Evolutionary conservation across 2,797 vertebrate genomes (phyloP).

Genomic region (Macropus fuliginosus): DNA sequence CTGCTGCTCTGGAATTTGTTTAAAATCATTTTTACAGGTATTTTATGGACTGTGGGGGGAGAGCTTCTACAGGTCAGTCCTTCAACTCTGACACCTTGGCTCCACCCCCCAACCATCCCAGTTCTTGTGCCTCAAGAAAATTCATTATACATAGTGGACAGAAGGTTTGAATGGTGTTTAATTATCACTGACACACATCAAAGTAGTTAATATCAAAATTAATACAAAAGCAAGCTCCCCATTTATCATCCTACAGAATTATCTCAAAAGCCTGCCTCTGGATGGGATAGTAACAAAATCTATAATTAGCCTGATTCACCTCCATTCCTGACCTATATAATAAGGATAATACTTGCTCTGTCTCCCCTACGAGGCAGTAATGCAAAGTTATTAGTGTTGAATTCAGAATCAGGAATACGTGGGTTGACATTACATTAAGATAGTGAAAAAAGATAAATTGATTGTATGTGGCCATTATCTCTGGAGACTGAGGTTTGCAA

Average conservation of each 20-base stretch:
- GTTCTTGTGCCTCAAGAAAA: slow-evolving; percentile 21
- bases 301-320: not conserved
- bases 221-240: not conserved
- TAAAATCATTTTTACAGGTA: no score
- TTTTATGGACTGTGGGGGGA: no score
- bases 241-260: not conserved
- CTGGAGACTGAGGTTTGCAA: not conserved
- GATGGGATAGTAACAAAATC: slow-evolving; percentile 9
- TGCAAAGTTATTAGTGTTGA: not conserved
- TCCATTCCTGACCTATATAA: not conserved
- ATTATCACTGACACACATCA: not conserved
- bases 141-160: not conserved
- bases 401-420: not conserved
- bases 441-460: not conserved
- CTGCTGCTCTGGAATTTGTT: no score
- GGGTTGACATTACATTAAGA: not conserved
- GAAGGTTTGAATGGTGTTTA: slow-evolving; percentile 8
- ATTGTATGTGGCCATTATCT: not conserved
- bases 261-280: not conserved
- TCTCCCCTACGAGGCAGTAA: not conserved
- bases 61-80: no score
- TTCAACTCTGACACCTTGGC: no score
- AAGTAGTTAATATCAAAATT: not conserved
- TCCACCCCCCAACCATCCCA: not conserved
- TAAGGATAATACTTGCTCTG: not conserved